A percentile compares a stretch with the other conserved stretches of the same genome.
Evolutionary conservation across 1,140 invertebrate species (phyloP).

Genomic region (Parapsyche elsis): DNA sequence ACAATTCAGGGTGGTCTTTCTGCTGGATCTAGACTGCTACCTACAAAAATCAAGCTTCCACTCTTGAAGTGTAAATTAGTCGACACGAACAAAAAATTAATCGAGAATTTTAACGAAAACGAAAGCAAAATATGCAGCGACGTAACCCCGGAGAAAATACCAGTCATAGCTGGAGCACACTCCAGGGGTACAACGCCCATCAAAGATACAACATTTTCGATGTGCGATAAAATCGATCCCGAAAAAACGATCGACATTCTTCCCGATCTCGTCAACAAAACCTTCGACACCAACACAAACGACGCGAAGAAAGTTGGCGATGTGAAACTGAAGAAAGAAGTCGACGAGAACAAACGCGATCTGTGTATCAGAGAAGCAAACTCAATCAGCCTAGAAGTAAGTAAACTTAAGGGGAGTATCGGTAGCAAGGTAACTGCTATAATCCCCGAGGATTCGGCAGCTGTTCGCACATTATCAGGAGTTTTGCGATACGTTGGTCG

Average conservation of each 20-base stretch:
- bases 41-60: conserved; percentile 41
- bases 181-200: neutral
- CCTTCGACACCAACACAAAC: conserved; percentile 16
- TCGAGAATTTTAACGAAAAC: conserved; percentile 25
- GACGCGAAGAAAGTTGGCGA: conserved; percentile 29
- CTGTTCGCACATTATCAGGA: conserved; percentile 59
- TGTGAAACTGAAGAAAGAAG: conserved; percentile 26
- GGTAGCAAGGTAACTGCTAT: conserved; percentile 69
- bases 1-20: conserved; percentile 31
- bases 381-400: conserved; percentile 30
- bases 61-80: conserved; percentile 36
- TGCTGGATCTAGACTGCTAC: conserved; percentile 28
- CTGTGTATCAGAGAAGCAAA: neutral
- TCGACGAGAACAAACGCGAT: conserved; percentile 6
- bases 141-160: conserved; percentile 24
- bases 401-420: conserved; percentile 58
- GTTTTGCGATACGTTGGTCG: conserved; percentile 70
- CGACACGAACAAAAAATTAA: conserved; percentile 31
- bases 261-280: conserved; percentile 34
- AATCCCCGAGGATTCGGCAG: conserved; percentile 60
- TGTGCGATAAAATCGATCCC: conserved; percentile 45
- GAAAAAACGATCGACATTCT: conserved; percentile 47
- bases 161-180: neutral
- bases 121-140: conserved; percentile 3
- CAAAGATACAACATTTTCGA: conserved; percentile 39